Conservation (phyloP, 2,797 vertebrate genomes). For the Dallia pectoralis region DNA sequence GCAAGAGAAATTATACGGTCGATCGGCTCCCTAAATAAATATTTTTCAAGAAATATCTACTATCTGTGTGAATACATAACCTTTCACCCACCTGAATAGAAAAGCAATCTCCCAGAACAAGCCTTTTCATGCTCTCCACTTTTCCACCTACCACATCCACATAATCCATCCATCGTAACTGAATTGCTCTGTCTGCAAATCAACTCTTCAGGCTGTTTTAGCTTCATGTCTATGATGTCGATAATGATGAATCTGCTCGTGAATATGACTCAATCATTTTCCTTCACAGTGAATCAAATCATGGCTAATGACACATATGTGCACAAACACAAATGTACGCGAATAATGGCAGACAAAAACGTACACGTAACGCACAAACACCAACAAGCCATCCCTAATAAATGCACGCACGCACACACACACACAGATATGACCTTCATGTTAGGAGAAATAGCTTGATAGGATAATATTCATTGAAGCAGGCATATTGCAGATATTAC, state of each 20-base stretch:
- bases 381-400: neutral
- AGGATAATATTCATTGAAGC: constrained; percentile 31
- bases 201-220: constrained; percentile 18
- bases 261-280: neutral
- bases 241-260: neutral
- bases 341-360: neutral
- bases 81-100: too few species aligned
- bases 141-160: too few species aligned
- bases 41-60: too few species aligned
- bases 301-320: neutral
- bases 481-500: neutral
- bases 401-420: neutral
- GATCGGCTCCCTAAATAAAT: constrained; percentile 24
- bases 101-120: too few species aligned
- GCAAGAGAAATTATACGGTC: constrained; percentile 27
- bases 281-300: neutral
- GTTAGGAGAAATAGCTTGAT: constrained; percentile 36
- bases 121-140: too few species aligned
- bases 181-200: constrained; percentile 37
- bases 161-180: neutral
- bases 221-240: constrained; percentile 30
- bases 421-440: constrained; percentile 51
- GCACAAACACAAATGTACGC: neutral
- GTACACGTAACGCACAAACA: constrained; percentile 18
- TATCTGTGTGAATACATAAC: too few species aligned